Evolutionary conservation across 2,113 vertebrate species (phyloP).

Genomic region (Circaetus gallicus): DNA sequence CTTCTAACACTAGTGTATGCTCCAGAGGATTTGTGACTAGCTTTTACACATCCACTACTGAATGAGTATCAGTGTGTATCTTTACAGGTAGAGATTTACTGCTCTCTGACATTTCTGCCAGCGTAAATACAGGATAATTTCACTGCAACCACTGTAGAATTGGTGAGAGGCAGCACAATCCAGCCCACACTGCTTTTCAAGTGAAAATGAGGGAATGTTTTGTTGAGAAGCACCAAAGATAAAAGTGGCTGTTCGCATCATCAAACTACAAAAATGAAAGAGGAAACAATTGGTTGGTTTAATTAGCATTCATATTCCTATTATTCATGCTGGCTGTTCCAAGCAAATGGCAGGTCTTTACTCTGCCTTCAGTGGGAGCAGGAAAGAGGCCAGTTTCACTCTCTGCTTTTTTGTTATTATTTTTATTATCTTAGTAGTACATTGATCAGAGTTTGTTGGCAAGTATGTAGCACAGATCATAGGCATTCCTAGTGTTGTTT

Average conservation of each 20-base stretch:
- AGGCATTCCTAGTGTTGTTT: background rate
- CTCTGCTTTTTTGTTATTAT: background rate
- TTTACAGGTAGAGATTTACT: background rate
- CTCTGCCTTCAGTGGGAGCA: background rate
- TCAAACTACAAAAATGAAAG: background rate
- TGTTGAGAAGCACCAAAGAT: background rate
- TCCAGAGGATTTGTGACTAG: background rate
- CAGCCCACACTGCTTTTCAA: background rate
- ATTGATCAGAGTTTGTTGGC: background rate
- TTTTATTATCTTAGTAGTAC: background rate
- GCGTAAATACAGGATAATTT: background rate
- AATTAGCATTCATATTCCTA: background rate
- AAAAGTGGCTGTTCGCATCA: background rate
- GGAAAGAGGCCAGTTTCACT: background rate
- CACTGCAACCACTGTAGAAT: background rate
- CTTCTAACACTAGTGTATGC: background rate
- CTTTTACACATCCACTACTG: background rate
- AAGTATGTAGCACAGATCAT: background rate
- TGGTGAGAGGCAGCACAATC: background rate
- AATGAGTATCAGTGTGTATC: background rate
- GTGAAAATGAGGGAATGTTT: background rate
- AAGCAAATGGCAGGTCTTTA: background rate
- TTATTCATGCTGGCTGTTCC: background rate
- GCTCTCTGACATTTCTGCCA: background rate
- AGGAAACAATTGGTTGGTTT: background rate